A percentile compares a stretch with the other conserved stretches of the same genome.
Evolutionary conservation across 2,888 invertebrate genomes (phyloP).

Genomic region (Drosophila affinis): DNA sequence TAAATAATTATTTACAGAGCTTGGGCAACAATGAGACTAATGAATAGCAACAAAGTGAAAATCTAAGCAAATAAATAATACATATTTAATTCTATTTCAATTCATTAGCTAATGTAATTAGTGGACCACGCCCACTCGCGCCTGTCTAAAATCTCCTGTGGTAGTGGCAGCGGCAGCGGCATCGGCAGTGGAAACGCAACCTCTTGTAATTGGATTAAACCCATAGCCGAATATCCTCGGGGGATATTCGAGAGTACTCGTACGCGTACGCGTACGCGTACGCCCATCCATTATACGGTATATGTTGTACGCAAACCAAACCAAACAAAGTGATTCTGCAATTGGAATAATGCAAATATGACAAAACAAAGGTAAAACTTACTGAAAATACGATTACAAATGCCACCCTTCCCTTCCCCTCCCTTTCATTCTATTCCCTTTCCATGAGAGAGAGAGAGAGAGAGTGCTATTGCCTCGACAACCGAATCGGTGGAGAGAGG

Average conservation of each 20-base stretch:
- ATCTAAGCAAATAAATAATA: conserved; percentile 52
- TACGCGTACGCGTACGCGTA: conserved; percentile 23
- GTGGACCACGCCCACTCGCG: conserved; percentile 39
- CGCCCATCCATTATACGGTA: conserved; percentile 21
- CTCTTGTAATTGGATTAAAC: conserved; percentile 65
- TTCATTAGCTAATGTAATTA: conserved; percentile 74
- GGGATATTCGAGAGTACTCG: conserved; percentile 25
- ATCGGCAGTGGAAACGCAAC: conserved; percentile 9
- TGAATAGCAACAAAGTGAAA: conserved; percentile 42
- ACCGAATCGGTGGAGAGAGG: neutral
- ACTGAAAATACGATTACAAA: conserved; percentile 31
- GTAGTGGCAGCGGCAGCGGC: neutral
- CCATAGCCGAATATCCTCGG: conserved; percentile 28
- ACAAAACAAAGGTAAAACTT: conserved; percentile 49
- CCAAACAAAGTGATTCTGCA: conserved; percentile 54
- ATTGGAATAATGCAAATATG: conserved; percentile 59
- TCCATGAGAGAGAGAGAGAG: neutral
- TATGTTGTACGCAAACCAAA: conserved; percentile 17
- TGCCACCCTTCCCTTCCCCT: neutral
- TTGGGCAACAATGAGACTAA: conserved; percentile 28
- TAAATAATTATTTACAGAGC: conserved; percentile 48
- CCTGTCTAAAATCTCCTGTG: neutral
- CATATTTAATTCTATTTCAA: conserved; percentile 65
- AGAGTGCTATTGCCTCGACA: neutral
- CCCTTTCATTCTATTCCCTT: neutral